These are phyloP conservation scores for Drosophila kikkawai DNA, from an alignment of 1,140 invertebrate genomes.

Conservation along the genomic window DNA sequence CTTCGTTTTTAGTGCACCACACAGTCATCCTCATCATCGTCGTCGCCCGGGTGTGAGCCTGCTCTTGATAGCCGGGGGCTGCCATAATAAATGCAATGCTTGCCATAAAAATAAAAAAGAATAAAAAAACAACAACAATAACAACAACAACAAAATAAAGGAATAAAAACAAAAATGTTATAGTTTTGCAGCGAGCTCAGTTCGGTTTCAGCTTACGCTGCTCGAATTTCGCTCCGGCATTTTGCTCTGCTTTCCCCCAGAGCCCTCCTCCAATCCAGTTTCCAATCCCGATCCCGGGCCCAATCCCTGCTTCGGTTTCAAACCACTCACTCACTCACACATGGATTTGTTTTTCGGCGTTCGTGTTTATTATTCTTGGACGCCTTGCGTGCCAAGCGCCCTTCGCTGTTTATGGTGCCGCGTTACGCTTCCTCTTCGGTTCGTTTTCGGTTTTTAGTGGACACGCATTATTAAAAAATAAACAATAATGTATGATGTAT, in stretches of 20 bases:
- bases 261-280: slow-evolving; percentile 12
- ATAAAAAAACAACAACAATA: too few species aligned
- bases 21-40: slow-evolving; percentile 25
- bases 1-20: slow-evolving; percentile 60
- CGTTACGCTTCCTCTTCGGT: slow-evolving; percentile 67
- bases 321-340: slow-evolving; percentile 3
- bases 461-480: slow-evolving; percentile 84
- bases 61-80: slow-evolving; percentile 35
- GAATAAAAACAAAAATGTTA: slow-evolving; percentile 60
- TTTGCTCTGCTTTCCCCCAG: slow-evolving; percentile 5
- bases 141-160: slow-evolving; percentile 50
- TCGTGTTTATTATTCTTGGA: slow-evolving; percentile 73
- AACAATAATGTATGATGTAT: slow-evolving; percentile 72
- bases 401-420: slow-evolving; percentile 73
- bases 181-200: slow-evolving; percentile 65
- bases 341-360: slow-evolving; percentile 52
- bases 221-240: slow-evolving; percentile 59
- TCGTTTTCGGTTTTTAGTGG: slow-evolving; percentile 66
- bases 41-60: slow-evolving; percentile 15
- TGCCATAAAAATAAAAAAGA: slow-evolving; percentile 73
- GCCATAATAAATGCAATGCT: slow-evolving; percentile 78
- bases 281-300: slow-evolving; percentile 9
- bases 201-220: slow-evolving; percentile 71
- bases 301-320: slow-evolving; percentile 31
- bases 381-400: slow-evolving; percentile 59